These are phyloP conservation scores for Diloba caeruleocephala DNA, from an alignment of 2,888 invertebrate species.

Conservation along the genomic window DNA sequence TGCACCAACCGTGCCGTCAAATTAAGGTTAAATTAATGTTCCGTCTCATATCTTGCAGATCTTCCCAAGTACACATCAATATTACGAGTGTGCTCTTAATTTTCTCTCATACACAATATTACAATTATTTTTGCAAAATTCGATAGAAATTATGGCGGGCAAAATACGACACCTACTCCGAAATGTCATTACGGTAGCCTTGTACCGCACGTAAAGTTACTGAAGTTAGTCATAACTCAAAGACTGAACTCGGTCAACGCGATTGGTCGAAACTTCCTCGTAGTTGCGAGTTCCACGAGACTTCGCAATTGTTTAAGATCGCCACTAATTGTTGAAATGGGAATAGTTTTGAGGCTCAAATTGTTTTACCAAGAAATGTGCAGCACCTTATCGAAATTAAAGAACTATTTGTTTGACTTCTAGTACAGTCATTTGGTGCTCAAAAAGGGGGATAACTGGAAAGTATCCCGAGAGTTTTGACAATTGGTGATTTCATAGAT, in stretches of 20 bases:
- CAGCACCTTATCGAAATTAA: background rate
- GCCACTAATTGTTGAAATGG: slow-evolving; percentile 39
- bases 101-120: no score
- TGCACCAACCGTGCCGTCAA: no score
- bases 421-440: no score
- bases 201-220: slow-evolving; percentile 28
- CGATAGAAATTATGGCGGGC: no score
- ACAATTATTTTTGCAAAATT: slow-evolving; percentile 1
- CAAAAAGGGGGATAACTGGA: no score
- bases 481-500: no score
- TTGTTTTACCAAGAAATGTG: slow-evolving; percentile 10
- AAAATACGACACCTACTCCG: slow-evolving; percentile 9
- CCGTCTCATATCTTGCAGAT: no score
- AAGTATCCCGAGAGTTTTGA: no score
- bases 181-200: slow-evolving; percentile 37
- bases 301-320: slow-evolving; percentile 42
- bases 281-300: slow-evolving; percentile 16
- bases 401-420: no score
- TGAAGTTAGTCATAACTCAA: slow-evolving; percentile 47
- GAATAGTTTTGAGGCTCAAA: slow-evolving; percentile 34
- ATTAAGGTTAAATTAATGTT: no score
- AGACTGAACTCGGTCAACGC: slow-evolving; percentile 37
- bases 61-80: no score
- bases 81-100: no score
- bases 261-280: slow-evolving; percentile 37